These are phyloP conservation scores for Rana temporaria DNA, from an alignment of 2,113 vertebrate genomes.

Conservation along the genomic window DNA sequence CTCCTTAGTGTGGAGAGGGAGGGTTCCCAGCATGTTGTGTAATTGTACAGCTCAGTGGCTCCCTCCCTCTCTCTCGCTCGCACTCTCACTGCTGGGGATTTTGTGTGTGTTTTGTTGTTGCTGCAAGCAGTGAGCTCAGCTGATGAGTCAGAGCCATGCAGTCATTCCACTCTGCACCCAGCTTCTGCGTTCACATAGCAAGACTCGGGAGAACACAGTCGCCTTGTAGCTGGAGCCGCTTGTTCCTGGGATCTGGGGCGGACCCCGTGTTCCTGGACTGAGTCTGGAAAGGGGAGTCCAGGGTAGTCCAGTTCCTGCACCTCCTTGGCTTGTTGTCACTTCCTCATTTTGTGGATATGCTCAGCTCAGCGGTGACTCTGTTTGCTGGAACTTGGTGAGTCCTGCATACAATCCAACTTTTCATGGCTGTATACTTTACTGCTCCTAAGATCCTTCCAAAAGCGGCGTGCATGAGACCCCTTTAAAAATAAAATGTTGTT, in stretches of 20 bases:
- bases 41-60: slow-evolving; percentile 66
- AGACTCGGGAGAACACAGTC: slow-evolving; percentile 7
- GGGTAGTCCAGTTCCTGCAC: not conserved
- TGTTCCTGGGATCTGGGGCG: not conserved
- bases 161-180: slow-evolving; percentile 72
- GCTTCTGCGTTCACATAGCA: slow-evolving; percentile 30
- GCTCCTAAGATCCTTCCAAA: no score
- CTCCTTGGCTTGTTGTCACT: not conserved
- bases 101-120: slow-evolving; percentile 51
- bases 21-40: slow-evolving; percentile 65
- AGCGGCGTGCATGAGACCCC: no score
- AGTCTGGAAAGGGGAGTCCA: not conserved
- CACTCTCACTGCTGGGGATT: slow-evolving; percentile 57
- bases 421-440: no score
- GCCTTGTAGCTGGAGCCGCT: slow-evolving; percentile 23
- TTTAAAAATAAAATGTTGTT: no score
- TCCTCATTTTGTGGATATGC: slow-evolving; percentile 31
- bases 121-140: slow-evolving; percentile 74
- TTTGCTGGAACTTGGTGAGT: slow-evolving; percentile 53
- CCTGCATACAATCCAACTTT: no score
- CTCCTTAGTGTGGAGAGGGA: slow-evolving; percentile 25
- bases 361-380: not conserved
- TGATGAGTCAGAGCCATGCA: slow-evolving; percentile 76
- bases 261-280: not conserved
- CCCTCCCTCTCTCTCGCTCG: slow-evolving; percentile 63